phyloP scores from a whole-genome alignment of 2,888 invertebrate species.

The Eulithis testata region DNA sequence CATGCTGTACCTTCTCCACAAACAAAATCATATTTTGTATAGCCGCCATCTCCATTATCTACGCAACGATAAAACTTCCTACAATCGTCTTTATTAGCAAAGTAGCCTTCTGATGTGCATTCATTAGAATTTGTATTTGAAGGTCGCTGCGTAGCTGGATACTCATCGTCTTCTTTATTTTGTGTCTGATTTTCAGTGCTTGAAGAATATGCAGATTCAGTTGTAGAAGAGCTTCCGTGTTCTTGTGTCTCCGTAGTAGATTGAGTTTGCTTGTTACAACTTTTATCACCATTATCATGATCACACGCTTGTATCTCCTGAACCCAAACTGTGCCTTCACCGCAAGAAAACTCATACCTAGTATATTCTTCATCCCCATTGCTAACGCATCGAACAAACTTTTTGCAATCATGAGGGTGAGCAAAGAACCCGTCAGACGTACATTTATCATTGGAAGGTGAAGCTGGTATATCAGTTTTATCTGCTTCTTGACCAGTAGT shows the following conservation, averaged over 20 bases:
- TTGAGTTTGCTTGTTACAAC: conserved; percentile 51
- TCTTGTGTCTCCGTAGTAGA: conserved; percentile 42
- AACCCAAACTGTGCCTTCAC: conserved; percentile 89
- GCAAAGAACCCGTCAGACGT: conserved; percentile 88
- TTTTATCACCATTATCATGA: conserved; percentile 57
- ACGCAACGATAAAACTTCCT: conserved; percentile 81
- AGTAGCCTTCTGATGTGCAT: conserved; percentile 79
- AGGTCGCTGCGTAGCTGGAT: conserved; percentile 42
- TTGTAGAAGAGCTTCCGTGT: conserved; percentile 37
- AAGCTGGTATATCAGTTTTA: conserved; percentile 37
- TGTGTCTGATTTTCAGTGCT: conserved; percentile 42
- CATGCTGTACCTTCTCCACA: conserved; percentile 86
- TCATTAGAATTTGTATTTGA: conserved; percentile 43
- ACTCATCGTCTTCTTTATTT: conserved; percentile 50
- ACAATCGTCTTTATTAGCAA: conserved; percentile 73
- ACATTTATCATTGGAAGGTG: conserved; percentile 63
- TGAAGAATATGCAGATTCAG: conserved; percentile 27
- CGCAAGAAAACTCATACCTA: conserved; percentile 86
- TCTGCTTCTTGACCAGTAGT: conserved; percentile 29
- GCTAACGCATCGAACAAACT: conserved; percentile 89
- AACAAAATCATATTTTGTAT: conserved; percentile 80
- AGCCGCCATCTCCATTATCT: conserved; percentile 70
- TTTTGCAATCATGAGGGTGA: conserved; percentile 87
- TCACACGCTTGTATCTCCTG: conserved; percentile 84
- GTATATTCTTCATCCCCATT: conserved; percentile 75